phyloP scores from a whole-genome alignment of 1,140 invertebrate species.

The Trichonephila clavipes region DNA sequence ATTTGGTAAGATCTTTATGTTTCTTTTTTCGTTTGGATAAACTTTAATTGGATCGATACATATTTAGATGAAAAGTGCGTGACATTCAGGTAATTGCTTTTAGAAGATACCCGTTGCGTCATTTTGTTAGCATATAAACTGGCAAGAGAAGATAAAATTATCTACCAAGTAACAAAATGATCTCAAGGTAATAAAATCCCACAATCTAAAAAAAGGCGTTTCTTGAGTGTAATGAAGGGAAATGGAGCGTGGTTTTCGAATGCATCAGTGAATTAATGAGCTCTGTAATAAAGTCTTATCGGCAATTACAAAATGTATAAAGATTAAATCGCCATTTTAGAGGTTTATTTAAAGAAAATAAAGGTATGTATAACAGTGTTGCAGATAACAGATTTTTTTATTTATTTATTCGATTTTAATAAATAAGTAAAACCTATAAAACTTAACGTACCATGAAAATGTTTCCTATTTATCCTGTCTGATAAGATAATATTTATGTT shows the following conservation, averaged over 20 bases:
- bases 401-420: neutral
- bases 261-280: neutral
- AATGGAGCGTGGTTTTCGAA: neutral
- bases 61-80: neutral
- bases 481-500: too few relatives aligned
- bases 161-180: neutral
- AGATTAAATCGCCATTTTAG: neutral
- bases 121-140: neutral
- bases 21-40: neutral
- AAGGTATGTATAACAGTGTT: neutral
- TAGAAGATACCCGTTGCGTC: neutral
- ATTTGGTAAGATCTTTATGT: neutral
- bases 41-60: conserved; percentile 43
- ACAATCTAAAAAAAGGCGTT: neutral
- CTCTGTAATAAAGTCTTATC: neutral
- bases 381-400: neutral
- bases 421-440: neutral
- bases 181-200: neutral
- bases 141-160: neutral
- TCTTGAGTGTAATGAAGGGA: neutral
- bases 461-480: too few relatives aligned
- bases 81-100: neutral
- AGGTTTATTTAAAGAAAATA: neutral
- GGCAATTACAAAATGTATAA: neutral
- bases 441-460: too few relatives aligned